Evolutionary conservation across 2,113 vertebrate genomes (phyloP).

Genomic region (Clarias macrocephalus): DNA sequence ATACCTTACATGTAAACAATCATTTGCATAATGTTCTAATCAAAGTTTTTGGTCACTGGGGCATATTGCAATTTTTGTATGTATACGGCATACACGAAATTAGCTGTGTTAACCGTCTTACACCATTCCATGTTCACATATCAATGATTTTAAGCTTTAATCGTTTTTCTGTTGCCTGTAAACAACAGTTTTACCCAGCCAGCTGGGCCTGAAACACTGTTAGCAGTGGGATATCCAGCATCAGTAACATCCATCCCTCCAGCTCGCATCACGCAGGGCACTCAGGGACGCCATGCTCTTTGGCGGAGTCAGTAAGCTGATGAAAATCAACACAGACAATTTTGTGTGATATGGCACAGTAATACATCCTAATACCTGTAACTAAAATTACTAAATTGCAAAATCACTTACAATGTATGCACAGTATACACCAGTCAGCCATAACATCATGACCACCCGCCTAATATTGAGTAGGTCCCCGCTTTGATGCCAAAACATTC

Average conservation of each 20-base stretch:
- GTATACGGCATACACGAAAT: slow-evolving; percentile 61
- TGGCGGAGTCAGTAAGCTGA: slow-evolving; percentile 93
- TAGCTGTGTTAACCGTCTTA: slow-evolving; percentile 40
- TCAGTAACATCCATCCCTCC: slow-evolving; percentile 98
- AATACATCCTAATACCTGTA: neutral
- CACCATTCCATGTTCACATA: neutral
- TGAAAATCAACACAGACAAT: slow-evolving; percentile 26
- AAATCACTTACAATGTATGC: neutral
- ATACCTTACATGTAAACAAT: slow-evolving; percentile 54
- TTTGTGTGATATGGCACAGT: neutral
- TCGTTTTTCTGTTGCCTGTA: slow-evolving; percentile 41
- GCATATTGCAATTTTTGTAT: slow-evolving; percentile 59
- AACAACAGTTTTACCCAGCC: slow-evolving; percentile 81
- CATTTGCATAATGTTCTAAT: slow-evolving; percentile 49
- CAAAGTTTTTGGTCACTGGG: slow-evolving; percentile 51
- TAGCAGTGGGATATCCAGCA: slow-evolving; percentile 39
- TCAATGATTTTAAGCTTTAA: neutral
- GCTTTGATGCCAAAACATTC: no score
- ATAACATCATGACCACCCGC: no score
- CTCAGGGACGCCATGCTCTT: slow-evolving; percentile 91
- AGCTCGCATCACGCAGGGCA: slow-evolving; percentile 89
- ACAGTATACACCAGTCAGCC: neutral
- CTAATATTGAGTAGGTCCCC: no score
- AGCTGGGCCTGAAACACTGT: slow-evolving; percentile 79
- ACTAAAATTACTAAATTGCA: neutral